Evolutionary conservation across 2,113 vertebrate genomes (phyloP).

Genomic region (Theristicus caerulescens): DNA sequence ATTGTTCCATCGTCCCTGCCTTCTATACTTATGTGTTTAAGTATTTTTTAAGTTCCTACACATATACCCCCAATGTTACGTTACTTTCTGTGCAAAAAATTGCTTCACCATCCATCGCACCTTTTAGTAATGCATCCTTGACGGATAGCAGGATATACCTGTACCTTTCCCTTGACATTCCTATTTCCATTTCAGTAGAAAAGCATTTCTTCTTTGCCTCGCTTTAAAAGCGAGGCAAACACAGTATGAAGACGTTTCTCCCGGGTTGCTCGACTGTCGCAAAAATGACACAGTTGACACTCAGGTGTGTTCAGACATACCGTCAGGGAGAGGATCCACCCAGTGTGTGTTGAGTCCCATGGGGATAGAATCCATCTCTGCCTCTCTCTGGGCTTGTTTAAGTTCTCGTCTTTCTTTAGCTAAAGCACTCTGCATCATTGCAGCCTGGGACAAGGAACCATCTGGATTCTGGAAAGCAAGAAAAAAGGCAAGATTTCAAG

Average conservation of each 20-base stretch:
- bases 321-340: slow-evolving; percentile 97
- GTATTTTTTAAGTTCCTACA: neutral
- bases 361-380: slow-evolving; percentile 99
- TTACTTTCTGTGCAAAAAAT: neutral
- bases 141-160: neutral
- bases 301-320: slow-evolving; percentile 66
- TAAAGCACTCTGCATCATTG: slow-evolving; percentile 99
- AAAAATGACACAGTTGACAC: neutral
- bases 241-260: neutral
- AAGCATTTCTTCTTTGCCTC: neutral
- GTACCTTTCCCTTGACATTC: neutral
- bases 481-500: neutral
- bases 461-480: slow-evolving; percentile 87
- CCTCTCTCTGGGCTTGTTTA: slow-evolving; percentile 95
- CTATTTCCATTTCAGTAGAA: neutral
- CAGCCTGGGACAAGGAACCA: slow-evolving; percentile 95
- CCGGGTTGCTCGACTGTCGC: neutral
- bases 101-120: neutral
- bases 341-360: slow-evolving; percentile 99
- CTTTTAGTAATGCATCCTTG: neutral
- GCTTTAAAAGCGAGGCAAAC: neutral
- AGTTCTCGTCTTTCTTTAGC: slow-evolving; percentile 94
- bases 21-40: neutral
- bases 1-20: neutral
- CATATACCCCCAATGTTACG: accelerated